Conservation (phyloP, 2,113 vertebrate species). For the Columba janthina region DNA sequence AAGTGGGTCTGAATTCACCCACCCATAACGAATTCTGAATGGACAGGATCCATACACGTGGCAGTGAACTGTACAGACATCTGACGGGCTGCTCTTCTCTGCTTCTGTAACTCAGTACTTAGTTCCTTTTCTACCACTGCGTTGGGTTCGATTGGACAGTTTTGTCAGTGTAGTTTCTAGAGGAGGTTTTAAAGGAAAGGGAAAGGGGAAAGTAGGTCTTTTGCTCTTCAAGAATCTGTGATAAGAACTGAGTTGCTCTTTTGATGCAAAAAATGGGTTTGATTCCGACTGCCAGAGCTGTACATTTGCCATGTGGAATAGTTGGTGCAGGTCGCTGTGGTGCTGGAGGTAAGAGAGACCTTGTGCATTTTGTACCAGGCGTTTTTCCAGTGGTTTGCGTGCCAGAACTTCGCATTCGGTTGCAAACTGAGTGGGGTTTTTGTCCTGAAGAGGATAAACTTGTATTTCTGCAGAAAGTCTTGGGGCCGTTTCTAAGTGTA, state of each 20-base stretch:
- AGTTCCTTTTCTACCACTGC: background rate
- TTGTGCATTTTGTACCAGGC: background rate
- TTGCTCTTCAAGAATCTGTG: background rate
- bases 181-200: background rate
- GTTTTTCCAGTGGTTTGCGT: background rate
- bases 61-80: background rate
- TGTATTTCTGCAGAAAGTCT: background rate
- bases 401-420: background rate
- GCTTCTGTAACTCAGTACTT: background rate
- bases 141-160: background rate
- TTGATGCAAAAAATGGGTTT: background rate
- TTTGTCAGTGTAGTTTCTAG: background rate
- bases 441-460: background rate
- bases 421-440: background rate
- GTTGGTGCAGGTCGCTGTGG: background rate
- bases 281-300: background rate
- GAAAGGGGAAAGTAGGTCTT: background rate
- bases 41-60: background rate
- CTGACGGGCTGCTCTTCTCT: background rate
- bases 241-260: background rate
- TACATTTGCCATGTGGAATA: background rate
- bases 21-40: background rate
- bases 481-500: background rate
- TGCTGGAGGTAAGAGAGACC: background rate
- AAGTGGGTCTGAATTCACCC: background rate